Base-by-base conservation (phyloP, 2,888 invertebrate genomes). In the Eumacrocentrus americanus region DNA sequence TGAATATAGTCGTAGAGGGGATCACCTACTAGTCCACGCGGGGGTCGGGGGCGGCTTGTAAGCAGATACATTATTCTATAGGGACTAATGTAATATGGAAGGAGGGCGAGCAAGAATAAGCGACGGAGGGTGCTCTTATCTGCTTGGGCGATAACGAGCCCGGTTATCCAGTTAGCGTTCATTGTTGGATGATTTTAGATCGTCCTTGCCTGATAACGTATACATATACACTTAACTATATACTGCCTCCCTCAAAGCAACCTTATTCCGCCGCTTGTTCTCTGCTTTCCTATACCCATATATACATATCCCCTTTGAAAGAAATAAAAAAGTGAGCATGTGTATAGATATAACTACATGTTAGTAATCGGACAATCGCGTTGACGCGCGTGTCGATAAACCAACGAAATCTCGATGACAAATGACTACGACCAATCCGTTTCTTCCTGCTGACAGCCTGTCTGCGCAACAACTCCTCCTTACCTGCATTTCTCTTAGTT, bases 151-250 rank as follows among this genome's bases (percentile, higher is more conserved):
- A 76, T 76, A 76, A 74, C 70, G 68, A 58, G 58, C 44, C 44
- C 44, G 44, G 77, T 78, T 79, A 79, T 80, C 79, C 79, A 79
- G 80, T 80, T 79, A 79, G 79, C 78, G 76, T 69, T 75, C 71
- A 76, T 76, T 76, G 76, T 75, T 71, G 74, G 71, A 76, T 74
- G 76, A 78, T 79, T 78, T 78, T 72, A 78, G 80, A 79, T 80
- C 72, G 71, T 55, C 60, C 67, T 42, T 51, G 25, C 9, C 23
- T 20, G 60, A 60, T 60, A 59, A 51, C n/a, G n/a, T n/a, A n/a
- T n/a, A n/a, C n/a, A n/a, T n/a, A n/a, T n/a, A n/a, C n/a, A n/a
- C n/a, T n/a, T n/a, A n/a, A n/a, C n/a, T n/a, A n/a, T n/a, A n/a
- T n/a, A n/a, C 67, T 69, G 70, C 44, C 56, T 58, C 38, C 42